Conservation (phyloP, 2,113 vertebrate genomes). For the Genyomyrus donnyi region DNA sequence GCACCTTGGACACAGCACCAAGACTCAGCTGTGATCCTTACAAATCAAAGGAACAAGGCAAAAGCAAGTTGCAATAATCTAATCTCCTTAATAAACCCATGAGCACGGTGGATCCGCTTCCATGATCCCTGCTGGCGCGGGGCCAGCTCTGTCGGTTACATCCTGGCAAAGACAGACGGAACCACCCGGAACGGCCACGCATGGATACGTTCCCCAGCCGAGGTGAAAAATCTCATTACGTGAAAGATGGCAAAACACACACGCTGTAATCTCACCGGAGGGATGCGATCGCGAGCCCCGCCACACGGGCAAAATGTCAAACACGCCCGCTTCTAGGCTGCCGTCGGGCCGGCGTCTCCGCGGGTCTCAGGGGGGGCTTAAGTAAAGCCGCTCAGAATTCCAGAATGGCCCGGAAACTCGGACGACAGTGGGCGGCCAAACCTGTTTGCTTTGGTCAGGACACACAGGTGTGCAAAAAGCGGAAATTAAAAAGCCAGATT, state of each 20-base stretch:
- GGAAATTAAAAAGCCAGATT: background rate
- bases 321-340: background rate
- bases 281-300: background rate
- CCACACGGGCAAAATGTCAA: background rate
- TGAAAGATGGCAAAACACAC: background rate
- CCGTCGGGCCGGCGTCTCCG: background rate
- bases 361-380: background rate
- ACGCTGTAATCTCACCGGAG: background rate
- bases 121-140: background rate
- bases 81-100: slow-evolving; percentile 1
- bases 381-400: background rate
- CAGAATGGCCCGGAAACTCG: background rate
- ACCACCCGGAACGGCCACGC: slow-evolving; percentile 1
- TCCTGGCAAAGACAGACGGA: slow-evolving; percentile 1
- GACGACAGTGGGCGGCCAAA: background rate
- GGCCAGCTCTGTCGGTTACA: background rate
- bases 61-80: background rate
- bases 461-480: background rate
- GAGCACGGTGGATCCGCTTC: background rate
- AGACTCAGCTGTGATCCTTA: background rate
- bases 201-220: background rate
- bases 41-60: background rate
- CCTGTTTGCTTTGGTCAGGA: background rate
- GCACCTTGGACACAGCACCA: background rate
- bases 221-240: slow-evolving; percentile 9